Conservation (phyloP, 2,113 vertebrate species). For the Narcine bancroftii region DNA sequence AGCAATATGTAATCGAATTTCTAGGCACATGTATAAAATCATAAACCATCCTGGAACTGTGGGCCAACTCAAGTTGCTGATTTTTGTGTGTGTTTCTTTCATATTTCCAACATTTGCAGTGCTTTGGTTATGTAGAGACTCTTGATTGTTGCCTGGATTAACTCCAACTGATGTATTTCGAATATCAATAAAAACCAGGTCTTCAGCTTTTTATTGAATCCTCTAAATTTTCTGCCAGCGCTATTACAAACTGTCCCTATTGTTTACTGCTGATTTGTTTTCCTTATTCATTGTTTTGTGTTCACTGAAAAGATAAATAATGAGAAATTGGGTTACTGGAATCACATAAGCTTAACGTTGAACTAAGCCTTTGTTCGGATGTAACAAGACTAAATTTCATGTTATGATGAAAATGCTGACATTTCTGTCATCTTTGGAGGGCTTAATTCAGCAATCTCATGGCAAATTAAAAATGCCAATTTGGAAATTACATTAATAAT, state of each 20-base stretch:
- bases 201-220: not conserved
- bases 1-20: too few species aligned
- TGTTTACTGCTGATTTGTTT: not conserved
- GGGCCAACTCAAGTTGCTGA: too few species aligned
- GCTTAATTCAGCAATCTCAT: not conserved
- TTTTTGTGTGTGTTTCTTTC: too few species aligned
- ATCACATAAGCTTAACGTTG: not conserved
- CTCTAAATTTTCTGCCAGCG: not conserved
- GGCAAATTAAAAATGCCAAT: not conserved
- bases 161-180: not conserved
- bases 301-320: not conserved
- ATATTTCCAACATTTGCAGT: too few species aligned
- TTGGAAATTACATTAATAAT: not conserved
- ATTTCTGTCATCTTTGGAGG: not conserved
- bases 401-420: not conserved
- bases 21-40: too few species aligned
- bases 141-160: not conserved
- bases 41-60: too few species aligned
- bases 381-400: not conserved
- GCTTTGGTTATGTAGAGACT: not conserved
- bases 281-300: not conserved
- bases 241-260: not conserved
- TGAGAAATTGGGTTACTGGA: not conserved
- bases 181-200: not conserved
- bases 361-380: not conserved